phyloP scores from a whole-genome alignment of 2,888 invertebrate species.

The Apamea crenata region DNA sequence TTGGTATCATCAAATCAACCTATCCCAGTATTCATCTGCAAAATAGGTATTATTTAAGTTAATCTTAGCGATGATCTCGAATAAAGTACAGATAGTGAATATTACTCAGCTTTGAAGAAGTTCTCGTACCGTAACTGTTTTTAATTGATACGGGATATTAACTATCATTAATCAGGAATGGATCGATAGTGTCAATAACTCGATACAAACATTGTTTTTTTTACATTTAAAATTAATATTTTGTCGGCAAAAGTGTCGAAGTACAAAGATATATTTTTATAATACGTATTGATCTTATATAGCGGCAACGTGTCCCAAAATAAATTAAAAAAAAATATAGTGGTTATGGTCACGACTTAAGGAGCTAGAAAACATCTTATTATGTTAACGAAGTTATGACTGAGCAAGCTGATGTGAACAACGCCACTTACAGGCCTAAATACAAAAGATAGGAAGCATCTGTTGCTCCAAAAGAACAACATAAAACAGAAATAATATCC shows the following conservation, averaged over 20 bases:
- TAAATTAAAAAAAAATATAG: background rate
- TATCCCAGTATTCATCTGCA: background rate
- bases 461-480: slow-evolving; percentile 34
- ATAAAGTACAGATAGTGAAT: background rate
- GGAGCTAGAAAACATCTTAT: background rate
- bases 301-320: background rate
- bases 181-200: slow-evolving; percentile 23
- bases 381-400: slow-evolving; percentile 12
- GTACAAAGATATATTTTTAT: slow-evolving; percentile 14
- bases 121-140: background rate
- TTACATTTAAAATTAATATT: slow-evolving; percentile 4
- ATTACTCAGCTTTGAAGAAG: background rate
- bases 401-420: slow-evolving; percentile 24
- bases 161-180: slow-evolving; percentile 21
- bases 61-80: background rate
- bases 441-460: slow-evolving; percentile 43
- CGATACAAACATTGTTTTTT: background rate
- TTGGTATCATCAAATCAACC: background rate
- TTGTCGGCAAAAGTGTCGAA: slow-evolving; percentile 5
- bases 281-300: background rate
- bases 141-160: slow-evolving; percentile 17
- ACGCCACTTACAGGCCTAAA: slow-evolving; percentile 6
- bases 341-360: no score
- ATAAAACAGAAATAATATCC: slow-evolving; percentile 42
- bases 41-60: background rate